Evolutionary conservation across 2,113 vertebrate genomes (phyloP).

Genomic region (Lamprologus tigripictilis): DNA sequence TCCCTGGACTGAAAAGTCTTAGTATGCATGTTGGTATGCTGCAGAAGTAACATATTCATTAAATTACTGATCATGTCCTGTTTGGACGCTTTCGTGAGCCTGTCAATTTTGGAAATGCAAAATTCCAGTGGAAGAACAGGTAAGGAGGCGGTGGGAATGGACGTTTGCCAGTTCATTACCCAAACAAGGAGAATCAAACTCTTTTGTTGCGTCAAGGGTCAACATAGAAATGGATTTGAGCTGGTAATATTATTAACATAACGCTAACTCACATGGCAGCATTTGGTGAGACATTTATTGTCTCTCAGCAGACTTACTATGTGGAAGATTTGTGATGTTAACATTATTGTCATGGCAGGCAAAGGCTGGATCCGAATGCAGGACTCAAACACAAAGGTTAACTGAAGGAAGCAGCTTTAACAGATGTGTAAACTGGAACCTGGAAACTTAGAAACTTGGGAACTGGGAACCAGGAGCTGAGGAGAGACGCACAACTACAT

Average conservation of each 20-base stretch:
- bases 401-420: not conserved
- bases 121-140: not conserved
- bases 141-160: not conserved
- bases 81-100: not conserved
- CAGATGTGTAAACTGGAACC: not conserved
- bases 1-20: not conserved
- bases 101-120: not conserved
- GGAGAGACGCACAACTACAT: not conserved
- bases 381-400: not conserved
- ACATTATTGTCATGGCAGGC: accelerated
- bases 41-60: not conserved
- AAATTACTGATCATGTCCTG: not conserved
- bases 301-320: accelerated
- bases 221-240: not conserved
- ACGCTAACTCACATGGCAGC: not conserved
- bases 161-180: not conserved
- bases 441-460: not conserved
- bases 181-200: not conserved
- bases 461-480: not conserved
- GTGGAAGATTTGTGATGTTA: not conserved
- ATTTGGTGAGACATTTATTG: not conserved
- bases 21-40: not conserved
- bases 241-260: not conserved
- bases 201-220: not conserved
- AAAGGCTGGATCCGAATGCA: not conserved